These are phyloP conservation scores for Catharus bicknelli DNA, from an alignment of 2,113 vertebrate species.

Conservation along the genomic window DNA sequence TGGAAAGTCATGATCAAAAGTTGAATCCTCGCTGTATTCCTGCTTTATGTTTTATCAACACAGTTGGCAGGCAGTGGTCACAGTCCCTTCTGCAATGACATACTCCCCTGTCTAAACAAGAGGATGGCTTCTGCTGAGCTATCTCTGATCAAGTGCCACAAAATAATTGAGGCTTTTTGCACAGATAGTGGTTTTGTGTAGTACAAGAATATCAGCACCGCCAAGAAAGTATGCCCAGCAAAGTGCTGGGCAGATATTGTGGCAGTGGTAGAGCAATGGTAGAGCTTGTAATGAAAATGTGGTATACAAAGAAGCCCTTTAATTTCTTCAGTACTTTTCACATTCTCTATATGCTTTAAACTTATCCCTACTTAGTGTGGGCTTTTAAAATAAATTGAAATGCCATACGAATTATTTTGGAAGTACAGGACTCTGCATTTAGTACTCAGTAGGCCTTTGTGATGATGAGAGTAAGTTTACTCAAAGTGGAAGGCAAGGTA, in stretches of 20 bases:
- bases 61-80: not conserved
- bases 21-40: not conserved
- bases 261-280: not conserved
- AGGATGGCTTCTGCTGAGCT: not conserved
- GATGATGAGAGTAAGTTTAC: not conserved
- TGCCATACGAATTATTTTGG: not conserved
- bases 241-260: not conserved
- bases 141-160: not conserved
- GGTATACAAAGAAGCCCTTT: not conserved
- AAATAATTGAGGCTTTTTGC: not conserved
- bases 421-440: not conserved
- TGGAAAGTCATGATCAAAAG: slow-evolving; percentile 5
- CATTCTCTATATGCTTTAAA: not conserved
- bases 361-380: not conserved
- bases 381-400: not conserved
- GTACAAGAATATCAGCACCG: not conserved
- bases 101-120: not conserved
- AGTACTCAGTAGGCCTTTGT: not conserved
- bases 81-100: not conserved
- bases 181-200: not conserved
- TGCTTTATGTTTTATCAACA: slow-evolving; percentile 7
- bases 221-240: not conserved
- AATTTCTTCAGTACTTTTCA: not conserved
- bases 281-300: not conserved
- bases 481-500: not conserved